Evolutionary conservation across 2,888 invertebrate genomes (phyloP).

Genomic region (Luperina testacea): DNA sequence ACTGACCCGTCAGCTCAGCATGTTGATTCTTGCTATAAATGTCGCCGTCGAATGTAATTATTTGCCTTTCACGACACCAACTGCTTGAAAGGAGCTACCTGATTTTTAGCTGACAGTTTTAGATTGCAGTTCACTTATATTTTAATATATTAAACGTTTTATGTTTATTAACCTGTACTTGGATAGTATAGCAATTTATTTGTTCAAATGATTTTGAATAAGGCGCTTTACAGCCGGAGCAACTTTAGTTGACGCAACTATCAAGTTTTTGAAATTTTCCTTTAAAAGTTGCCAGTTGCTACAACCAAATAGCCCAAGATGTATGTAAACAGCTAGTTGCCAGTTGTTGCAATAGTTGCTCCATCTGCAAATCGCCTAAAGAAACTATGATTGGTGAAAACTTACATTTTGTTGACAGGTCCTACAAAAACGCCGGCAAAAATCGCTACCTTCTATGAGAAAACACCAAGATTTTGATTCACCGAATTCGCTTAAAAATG

Average conservation of each 20-base stretch:
- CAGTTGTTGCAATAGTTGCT: no score
- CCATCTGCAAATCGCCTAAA: not conserved
- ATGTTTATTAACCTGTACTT: not conserved
- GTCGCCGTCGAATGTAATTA: not conserved
- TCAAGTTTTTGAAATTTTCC: no score
- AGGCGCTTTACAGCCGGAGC: no score
- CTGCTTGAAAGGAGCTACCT: not conserved
- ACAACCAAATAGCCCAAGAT: no score
- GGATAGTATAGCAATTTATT: not conserved
- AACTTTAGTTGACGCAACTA: no score
- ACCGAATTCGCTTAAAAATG: not conserved
- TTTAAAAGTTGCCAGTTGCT: no score
- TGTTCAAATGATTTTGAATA: not conserved
- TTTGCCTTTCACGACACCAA: not conserved
- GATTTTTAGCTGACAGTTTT: not conserved
- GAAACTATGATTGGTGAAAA: constrained; percentile 4
- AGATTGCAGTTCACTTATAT: not conserved
- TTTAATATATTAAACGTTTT: not conserved
- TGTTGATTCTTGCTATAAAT: not conserved
- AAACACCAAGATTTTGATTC: constrained; percentile 8
- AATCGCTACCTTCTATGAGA: constrained; percentile 6
- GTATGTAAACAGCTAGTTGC: no score
- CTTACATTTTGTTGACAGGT: constrained; percentile 46
- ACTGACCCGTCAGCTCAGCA: not conserved
- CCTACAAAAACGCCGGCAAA: constrained; percentile 17